These are phyloP conservation scores for Nemapogon koenigi DNA, from an alignment of 2,888 invertebrate species.

Conservation along the genomic window DNA sequence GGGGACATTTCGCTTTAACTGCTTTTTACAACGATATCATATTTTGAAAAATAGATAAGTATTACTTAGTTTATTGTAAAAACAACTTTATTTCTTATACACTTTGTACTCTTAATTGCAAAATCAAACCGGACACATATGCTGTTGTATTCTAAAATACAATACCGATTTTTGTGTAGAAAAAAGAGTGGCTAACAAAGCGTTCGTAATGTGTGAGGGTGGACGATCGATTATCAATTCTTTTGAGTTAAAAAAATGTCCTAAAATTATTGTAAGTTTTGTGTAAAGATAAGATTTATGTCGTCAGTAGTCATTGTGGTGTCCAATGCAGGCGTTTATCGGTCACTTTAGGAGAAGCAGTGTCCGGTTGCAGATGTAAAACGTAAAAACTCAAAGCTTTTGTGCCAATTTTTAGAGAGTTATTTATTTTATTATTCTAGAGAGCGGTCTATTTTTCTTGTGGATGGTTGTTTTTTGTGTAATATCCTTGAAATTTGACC, in stretches of 20 bases:
- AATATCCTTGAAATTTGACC: conserved; percentile 4
- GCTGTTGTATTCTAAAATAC: too few relatives aligned
- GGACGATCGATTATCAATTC: conserved; percentile 49
- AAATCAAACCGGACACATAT: too few relatives aligned
- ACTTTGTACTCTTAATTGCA: too few relatives aligned
- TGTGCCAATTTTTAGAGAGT: conserved; percentile 23
- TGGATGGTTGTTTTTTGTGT: background rate
- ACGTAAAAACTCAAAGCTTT: conserved; percentile 11
- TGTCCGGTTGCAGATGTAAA: conserved; percentile 58
- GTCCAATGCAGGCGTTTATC: conserved; percentile 28
- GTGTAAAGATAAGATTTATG: conserved; percentile 52
- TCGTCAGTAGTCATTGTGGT: conserved; percentile 49
- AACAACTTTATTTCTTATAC: too few relatives aligned
- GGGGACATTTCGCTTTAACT: conserved; percentile 45
- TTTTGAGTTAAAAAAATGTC: conserved; percentile 30
- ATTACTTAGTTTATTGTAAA: too few relatives aligned
- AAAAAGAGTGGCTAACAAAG: conserved; percentile 46
- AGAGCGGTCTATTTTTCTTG: conserved; percentile 3
- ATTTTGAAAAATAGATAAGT: too few relatives aligned
- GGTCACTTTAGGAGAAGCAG: conserved; percentile 22
- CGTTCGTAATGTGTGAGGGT: conserved; percentile 48
- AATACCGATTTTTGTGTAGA: conserved; percentile 56
- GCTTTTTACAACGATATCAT: conserved; percentile 53
- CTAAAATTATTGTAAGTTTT: conserved; percentile 54
- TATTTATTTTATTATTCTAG: conserved; percentile 3